Evolutionary conservation across 2,113 vertebrate genomes (phyloP).

Genomic region (Boulengeromyrus knoepffleri): DNA sequence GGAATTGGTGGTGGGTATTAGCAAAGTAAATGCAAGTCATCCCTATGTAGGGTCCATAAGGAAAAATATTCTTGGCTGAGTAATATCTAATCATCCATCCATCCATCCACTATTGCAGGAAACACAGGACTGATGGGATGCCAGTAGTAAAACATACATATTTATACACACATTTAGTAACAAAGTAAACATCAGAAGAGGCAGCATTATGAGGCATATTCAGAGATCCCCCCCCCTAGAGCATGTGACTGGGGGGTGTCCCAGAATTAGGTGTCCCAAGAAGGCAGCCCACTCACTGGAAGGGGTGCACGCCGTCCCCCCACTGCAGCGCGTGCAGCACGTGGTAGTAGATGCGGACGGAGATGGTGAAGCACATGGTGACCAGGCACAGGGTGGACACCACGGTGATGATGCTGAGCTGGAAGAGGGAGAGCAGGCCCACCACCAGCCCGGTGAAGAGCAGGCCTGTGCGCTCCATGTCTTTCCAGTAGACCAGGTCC

Average conservation of each 20-base stretch:
- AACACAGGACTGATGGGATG: neutral
- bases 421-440: slow-evolving; percentile 73
- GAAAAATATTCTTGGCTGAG: neutral
- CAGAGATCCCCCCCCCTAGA: neutral
- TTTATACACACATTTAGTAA: neutral
- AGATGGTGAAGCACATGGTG: slow-evolving; percentile 69
- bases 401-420: slow-evolving; percentile 81
- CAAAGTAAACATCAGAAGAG: neutral
- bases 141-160: neutral
- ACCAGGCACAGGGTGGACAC: slow-evolving; percentile 67
- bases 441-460: slow-evolving; percentile 72
- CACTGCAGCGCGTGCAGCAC: slow-evolving; percentile 63
- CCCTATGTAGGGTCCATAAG: neutral
- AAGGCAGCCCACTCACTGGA: slow-evolving; percentile 64
- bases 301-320: slow-evolving; percentile 66
- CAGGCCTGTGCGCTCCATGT: slow-evolving; percentile 65
- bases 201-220: neutral
- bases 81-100: neutral
- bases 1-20: neutral
- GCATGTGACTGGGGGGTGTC: neutral
- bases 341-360: slow-evolving; percentile 74
- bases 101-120: neutral
- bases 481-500: slow-evolving; percentile 83
- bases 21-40: neutral
- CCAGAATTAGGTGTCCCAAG: neutral